Percentiles rank a stretch among this genome's conserved stretches.
Conservation (phyloP, 2,113 vertebrate genomes). For the Lasiurus cinereus region DNA sequence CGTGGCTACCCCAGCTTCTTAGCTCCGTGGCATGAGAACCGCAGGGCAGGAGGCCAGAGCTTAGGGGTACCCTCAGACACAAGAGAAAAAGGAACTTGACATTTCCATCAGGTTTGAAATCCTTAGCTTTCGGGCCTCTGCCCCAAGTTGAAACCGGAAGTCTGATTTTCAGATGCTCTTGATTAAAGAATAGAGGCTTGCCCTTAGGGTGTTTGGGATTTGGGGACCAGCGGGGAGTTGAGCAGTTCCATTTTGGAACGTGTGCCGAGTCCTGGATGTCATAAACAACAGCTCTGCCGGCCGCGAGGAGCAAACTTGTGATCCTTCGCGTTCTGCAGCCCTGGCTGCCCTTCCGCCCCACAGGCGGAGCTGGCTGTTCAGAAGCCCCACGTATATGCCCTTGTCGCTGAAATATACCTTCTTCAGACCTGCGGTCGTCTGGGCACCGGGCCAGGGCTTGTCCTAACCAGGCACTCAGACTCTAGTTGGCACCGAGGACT, state of each 20-base stretch:
- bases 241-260: conserved; percentile 35
- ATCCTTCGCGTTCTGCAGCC: neutral
- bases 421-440: neutral
- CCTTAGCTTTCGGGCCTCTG: neutral
- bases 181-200: conserved; percentile 7
- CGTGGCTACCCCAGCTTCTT: neutral
- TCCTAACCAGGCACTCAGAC: conserved; percentile 17
- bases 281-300: neutral
- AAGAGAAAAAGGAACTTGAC: conserved; percentile 8
- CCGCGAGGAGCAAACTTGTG: neutral
- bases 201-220: neutral
- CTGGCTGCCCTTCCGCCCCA: neutral
- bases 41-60: neutral
- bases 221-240: neutral
- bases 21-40: neutral
- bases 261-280: neutral
- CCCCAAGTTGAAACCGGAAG: neutral
- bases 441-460: conserved; percentile 42
- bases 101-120: conserved; percentile 48
- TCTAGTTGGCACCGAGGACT: conserved; percentile 54
- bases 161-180: conserved; percentile 36
- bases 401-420: conserved; percentile 66
- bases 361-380: neutral
- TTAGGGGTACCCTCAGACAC: neutral
- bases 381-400: neutral